These are phyloP conservation scores for Cynopterus brachyotis DNA, from an alignment of 2,113 vertebrate genomes.

Conservation along the genomic window DNA sequence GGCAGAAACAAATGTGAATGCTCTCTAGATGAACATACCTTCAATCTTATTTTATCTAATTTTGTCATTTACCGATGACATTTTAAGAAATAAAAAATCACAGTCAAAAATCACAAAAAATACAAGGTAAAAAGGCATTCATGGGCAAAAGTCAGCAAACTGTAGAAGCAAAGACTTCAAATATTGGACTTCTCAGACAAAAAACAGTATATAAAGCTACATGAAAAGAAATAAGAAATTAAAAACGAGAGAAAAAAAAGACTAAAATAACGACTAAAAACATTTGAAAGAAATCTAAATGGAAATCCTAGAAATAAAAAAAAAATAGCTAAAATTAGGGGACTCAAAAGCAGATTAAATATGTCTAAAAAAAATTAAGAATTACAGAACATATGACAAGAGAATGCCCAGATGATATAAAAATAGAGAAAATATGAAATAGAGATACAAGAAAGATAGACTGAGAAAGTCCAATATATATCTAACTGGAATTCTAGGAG, in stretches of 20 bases:
- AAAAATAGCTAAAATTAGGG: conserved; percentile 9
- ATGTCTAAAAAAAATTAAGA: neutral
- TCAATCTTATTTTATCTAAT: neutral
- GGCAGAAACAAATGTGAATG: neutral
- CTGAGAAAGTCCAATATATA: neutral
- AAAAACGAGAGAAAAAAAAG: conserved; percentile 6
- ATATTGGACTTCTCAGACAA: neutral
- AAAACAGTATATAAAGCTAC: neutral
- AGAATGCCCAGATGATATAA: neutral
- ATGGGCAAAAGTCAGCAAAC: neutral
- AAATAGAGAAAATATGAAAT: neutral
- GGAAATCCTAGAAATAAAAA: conserved; percentile 46
- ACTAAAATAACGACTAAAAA: neutral
- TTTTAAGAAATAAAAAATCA: neutral
- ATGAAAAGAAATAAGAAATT: neutral
- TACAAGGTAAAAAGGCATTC: neutral
- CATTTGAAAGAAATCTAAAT: neutral
- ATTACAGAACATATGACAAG: neutral
- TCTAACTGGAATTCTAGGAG: neutral
- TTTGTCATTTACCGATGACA: conserved; percentile 14
- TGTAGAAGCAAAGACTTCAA: neutral
- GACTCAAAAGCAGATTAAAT: neutral
- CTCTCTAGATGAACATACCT: neutral
- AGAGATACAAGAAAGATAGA: neutral
- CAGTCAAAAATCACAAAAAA: neutral